phyloP scores from a whole-genome alignment of 1,140 invertebrate species.

The Meloidogyne exigua region DNA sequence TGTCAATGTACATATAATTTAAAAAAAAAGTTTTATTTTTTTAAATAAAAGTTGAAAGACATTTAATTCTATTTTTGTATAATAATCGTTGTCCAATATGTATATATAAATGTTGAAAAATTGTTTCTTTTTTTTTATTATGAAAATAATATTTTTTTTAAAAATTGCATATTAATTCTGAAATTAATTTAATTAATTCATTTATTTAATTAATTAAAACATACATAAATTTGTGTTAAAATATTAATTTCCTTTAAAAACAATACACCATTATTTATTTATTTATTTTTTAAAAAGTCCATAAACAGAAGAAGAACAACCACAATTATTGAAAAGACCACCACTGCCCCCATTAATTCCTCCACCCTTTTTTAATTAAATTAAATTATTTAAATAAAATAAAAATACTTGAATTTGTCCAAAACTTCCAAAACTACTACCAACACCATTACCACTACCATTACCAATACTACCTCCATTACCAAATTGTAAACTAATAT shows the following conservation, averaged over 20 bases:
- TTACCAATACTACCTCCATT: neutral
- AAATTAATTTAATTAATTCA: too few species aligned
- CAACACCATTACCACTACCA: too few species aligned
- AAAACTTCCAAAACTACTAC: slow-evolving; percentile 11
- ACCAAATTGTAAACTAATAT: slow-evolving; percentile 23
- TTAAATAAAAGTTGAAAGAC: too few species aligned
- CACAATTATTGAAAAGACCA: slow-evolving; percentile 33
- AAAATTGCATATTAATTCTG: too few species aligned
- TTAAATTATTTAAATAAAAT: neutral
- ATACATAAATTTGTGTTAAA: neutral
- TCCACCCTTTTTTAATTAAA: neutral
- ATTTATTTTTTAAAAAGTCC: slow-evolving; percentile 34
- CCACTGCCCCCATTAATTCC: neutral
- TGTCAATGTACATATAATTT: too few species aligned
- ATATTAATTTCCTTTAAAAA: neutral
- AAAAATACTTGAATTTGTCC: slow-evolving; percentile 12
- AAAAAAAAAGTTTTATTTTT: too few species aligned
- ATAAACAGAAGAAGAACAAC: slow-evolving; percentile 31
- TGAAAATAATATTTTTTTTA: too few species aligned
- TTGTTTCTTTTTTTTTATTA: too few species aligned
- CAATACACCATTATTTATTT: neutral
- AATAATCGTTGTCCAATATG: too few species aligned
- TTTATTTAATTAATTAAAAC: neutral
- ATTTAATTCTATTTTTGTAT: too few species aligned
- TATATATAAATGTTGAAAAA: too few species aligned